phyloP scores from a whole-genome alignment of 2,113 vertebrate species.

The human (Homo sapiens) region GRCh38 chr7:18498001-18498500 shows the following conservation, averaged over 20 bases:
- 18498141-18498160: not conserved
- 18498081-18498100: not conserved
- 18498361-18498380: not conserved
- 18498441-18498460: not conserved
- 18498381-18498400: not conserved
- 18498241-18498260: not conserved
- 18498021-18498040: not conserved
- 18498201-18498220: not conserved
- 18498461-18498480: not conserved
- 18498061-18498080: not conserved
- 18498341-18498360: not conserved
- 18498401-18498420: not conserved
- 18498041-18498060: not conserved
- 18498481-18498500: not conserved
- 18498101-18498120: not conserved
- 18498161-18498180: slow-evolving; percentile 40
- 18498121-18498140: not conserved
- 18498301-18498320: not conserved
- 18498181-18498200: not conserved
- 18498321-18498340: not conserved
- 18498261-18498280: not conserved
- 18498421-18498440: not conserved
- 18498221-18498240: not conserved
- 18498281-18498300: not conserved
- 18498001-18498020: slow-evolving; percentile 1